Evolutionary conservation across 2,888 invertebrate genomes (phyloP).

Genomic region (Rhodophaea formosa): DNA sequence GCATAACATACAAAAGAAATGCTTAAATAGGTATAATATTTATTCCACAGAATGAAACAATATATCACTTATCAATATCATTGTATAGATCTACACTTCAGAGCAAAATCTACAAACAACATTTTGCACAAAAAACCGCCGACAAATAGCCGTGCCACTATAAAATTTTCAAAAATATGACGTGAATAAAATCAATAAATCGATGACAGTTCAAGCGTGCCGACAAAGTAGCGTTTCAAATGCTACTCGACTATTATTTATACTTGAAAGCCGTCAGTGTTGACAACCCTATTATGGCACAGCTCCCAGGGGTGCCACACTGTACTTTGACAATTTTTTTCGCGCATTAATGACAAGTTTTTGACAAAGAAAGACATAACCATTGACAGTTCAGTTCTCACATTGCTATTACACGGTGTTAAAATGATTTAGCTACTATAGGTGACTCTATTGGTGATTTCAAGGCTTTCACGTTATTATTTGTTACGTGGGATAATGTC

Average conservation of each 20-base stretch:
- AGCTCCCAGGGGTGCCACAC: slow-evolving; percentile 67
- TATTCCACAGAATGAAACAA: too few species aligned
- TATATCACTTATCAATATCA: background rate
- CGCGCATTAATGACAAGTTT: slow-evolving; percentile 71
- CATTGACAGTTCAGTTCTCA: slow-evolving; percentile 70
- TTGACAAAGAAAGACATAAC: slow-evolving; percentile 73
- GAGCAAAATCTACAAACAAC: background rate
- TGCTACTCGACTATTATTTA: slow-evolving; percentile 67
- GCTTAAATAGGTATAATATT: too few species aligned
- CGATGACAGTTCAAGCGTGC: slow-evolving; percentile 57
- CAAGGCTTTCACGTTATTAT: background rate
- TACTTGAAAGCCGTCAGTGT: slow-evolving; percentile 73
- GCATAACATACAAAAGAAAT: too few species aligned
- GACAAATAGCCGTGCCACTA: slow-evolving; percentile 24
- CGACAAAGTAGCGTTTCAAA: slow-evolving; percentile 69
- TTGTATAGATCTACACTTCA: background rate
- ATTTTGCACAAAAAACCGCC: slow-evolving; percentile 11
- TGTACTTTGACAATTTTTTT: slow-evolving; percentile 63
- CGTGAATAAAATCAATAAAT: slow-evolving; percentile 66
- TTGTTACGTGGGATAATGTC: background rate
- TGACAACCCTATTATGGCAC: slow-evolving; percentile 77
- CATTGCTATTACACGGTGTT: slow-evolving; percentile 74
- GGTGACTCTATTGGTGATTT: slow-evolving; percentile 21
- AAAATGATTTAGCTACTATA: slow-evolving; percentile 51
- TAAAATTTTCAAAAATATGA: slow-evolving; percentile 24